These are phyloP conservation scores for Cylindroiulus punctatus DNA, from an alignment of 2,888 invertebrate species.

Conservation along the genomic window DNA sequence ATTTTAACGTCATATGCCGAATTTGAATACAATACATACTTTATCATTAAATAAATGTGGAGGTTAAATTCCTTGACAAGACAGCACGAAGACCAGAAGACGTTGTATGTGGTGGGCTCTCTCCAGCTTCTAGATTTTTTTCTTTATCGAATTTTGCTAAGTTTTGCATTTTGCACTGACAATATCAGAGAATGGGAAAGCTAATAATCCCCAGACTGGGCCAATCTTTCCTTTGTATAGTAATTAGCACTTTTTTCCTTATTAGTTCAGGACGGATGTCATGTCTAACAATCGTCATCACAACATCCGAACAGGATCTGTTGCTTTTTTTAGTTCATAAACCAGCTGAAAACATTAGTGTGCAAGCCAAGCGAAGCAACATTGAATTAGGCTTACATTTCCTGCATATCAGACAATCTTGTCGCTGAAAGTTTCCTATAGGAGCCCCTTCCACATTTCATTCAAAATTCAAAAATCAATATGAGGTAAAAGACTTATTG, in stretches of 20 bases:
- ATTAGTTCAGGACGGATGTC: slow-evolving; percentile 24
- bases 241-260: background rate
- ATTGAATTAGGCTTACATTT: background rate
- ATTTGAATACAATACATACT: background rate
- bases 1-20: background rate
- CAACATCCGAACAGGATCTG: slow-evolving; percentile 35
- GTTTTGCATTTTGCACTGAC: background rate
- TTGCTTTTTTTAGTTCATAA: slow-evolving; percentile 32
- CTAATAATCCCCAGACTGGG: background rate
- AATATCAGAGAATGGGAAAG: background rate
- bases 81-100: background rate
- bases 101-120: too few relatives aligned
- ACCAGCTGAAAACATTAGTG: background rate
- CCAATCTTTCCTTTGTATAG: background rate
- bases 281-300: background rate
- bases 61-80: slow-evolving; percentile 1
- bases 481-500: too few relatives aligned
- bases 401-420: background rate
- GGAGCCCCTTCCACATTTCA: too few relatives aligned
- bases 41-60: background rate
- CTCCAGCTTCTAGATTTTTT: too few relatives aligned
- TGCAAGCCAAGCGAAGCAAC: too few relatives aligned
- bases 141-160: background rate
- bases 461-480: too few relatives aligned
- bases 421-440: too few relatives aligned